Percentiles rank a stretch among this genome's conserved stretches.
Evolutionary conservation across 2,888 invertebrate genomes (phyloP).

Genomic region (Caenorhabditis sp.): DNA sequence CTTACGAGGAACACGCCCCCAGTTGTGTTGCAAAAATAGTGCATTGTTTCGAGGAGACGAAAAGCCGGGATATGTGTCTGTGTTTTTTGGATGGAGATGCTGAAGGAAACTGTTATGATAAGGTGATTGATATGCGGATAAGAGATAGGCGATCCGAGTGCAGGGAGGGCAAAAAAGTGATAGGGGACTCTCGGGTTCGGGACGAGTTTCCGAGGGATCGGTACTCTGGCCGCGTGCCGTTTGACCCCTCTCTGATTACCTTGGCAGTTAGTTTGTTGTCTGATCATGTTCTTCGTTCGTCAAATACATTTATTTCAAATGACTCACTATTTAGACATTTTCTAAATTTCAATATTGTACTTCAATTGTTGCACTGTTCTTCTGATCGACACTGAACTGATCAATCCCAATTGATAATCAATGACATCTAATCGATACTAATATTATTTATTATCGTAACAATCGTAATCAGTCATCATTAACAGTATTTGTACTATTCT

Average conservation of each 20-base stretch:
- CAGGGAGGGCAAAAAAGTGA: constrained; percentile 27
- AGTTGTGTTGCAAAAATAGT: constrained; percentile 49
- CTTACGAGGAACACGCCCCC: constrained; percentile 26
- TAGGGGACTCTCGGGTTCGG: constrained; percentile 3
- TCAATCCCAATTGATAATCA: neutral
- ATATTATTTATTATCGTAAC: constrained; percentile 15
- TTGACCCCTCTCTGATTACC: neutral
- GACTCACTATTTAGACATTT: constrained; percentile 12
- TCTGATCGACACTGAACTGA: no score
- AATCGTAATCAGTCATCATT: constrained; percentile 4
- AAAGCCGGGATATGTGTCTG: constrained; percentile 7
- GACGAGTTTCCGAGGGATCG: neutral
- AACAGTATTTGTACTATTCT: constrained; percentile 30
- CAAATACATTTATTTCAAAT: constrained; percentile 22
- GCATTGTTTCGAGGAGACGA: constrained; percentile 32
- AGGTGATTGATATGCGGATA: constrained; percentile 9
- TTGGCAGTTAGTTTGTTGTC: constrained; percentile 4
- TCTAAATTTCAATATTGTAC: no score
- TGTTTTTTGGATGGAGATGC: constrained; percentile 17
- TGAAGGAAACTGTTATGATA: constrained; percentile 28
- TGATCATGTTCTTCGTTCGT: constrained; percentile 25
- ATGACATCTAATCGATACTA: neutral
- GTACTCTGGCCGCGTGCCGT: no score
- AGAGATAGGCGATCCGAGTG: constrained; percentile 28
- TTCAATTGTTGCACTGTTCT: no score